Evolutionary conservation across 1,140 invertebrate species (phyloP), one percentile per base, ranked within the genome.

Genomic region (Lerema accius): DNA sequence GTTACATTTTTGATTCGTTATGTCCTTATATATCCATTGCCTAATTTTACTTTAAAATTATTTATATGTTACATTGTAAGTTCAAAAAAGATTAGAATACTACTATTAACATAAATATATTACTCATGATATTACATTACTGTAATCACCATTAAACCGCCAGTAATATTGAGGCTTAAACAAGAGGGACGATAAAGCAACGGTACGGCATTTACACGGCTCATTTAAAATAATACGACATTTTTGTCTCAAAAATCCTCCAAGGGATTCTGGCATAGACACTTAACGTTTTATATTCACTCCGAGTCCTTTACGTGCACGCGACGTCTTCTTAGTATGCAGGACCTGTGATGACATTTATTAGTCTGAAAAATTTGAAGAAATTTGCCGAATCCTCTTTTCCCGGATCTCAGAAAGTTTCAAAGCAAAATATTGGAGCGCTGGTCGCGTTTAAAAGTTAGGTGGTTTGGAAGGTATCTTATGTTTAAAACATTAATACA

Each of bases 401-500:
- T 73, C 73, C 73, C 68, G 71, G 74, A 83, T 80, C 74, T 84
- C 55, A 28, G 58, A 50, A 72, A 78, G 70, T 85, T 79, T 74
- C 68, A 69, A 81, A 81, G 80, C 76, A 77, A 83, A 86, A 80
- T 75, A 67, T 75, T 70, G 71, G 61, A 63, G 64, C 76, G 69
- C 65, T 69, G 73, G 73, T 76, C 74, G 79, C 76, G 82, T 84
- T 87, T 84, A 73, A 84, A 89, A 84, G 73, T 82, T 85, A 77
- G 76, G 63, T 65, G 46, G 63, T 67, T 76, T 70, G 72, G 73
- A 73, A 61, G 75, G 72, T 77, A 80, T 73, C 84, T 87, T 77
- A 89, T 89, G 86, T 89, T 80, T 89, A 80, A 89, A 84, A 87
- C 84, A 89, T 80, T 89, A 80, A 89, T 84, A 87, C 84, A 89